phyloP scores from a whole-genome alignment of 2,888 invertebrate genomes.

The Caenorhabditis sinica region DNA sequence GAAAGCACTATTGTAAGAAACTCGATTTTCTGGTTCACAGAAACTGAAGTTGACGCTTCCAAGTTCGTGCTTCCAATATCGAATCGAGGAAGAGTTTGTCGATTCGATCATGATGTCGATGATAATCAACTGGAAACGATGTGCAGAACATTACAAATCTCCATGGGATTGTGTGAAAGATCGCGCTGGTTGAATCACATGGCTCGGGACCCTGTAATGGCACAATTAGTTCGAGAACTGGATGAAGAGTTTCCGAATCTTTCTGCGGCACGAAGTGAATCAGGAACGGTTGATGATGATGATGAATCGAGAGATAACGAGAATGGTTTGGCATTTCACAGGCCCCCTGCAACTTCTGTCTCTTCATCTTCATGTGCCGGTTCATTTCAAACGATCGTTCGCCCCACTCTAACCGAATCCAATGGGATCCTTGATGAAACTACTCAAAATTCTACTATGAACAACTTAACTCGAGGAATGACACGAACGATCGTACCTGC shows the following conservation, averaged over 20 bases:
- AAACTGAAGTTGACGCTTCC: slow-evolving; percentile 62
- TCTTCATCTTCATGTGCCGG: slow-evolving; percentile 43
- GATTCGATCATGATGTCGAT: slow-evolving; percentile 61
- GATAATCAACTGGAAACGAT: slow-evolving; percentile 58
- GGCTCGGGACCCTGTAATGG: slow-evolving; percentile 63
- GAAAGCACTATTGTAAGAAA: slow-evolving; percentile 47
- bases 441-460: neutral
- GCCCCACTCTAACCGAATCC: slow-evolving; percentile 5
- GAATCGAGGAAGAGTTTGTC: slow-evolving; percentile 59
- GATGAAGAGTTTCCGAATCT: slow-evolving; percentile 53
- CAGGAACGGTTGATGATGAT: neutral
- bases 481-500: slow-evolving; percentile 38
- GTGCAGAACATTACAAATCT: slow-evolving; percentile 58
- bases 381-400: slow-evolving; percentile 37
- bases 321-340: neutral
- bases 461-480: slow-evolving; percentile 12
- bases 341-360: slow-evolving; percentile 42
- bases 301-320: neutral
- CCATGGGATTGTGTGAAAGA: slow-evolving; percentile 63
- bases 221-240: slow-evolving; percentile 44
- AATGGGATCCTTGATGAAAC: slow-evolving; percentile 31
- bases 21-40: slow-evolving; percentile 66
- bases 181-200: slow-evolving; percentile 69
- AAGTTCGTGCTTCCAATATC: slow-evolving; percentile 52
- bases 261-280: neutral